Base-by-base conservation (phyloP, 2,888 invertebrate genomes). In the Orthosia cruda region DNA sequence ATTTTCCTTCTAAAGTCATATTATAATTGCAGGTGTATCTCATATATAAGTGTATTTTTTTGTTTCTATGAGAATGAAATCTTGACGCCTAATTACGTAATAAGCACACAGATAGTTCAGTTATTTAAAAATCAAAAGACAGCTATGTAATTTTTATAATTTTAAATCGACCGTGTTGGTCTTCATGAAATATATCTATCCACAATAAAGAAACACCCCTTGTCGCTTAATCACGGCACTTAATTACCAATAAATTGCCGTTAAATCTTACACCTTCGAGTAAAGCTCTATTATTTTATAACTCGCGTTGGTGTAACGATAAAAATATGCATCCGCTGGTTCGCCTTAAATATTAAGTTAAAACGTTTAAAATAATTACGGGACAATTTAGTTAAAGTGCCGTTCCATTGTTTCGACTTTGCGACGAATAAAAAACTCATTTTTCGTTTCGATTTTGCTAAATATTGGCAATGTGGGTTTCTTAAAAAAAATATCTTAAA, bases 321-420 rank as follows among this genome's bases (percentile, higher is more conserved):
- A 94, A 95, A 95, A 94, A 94, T 94, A 93, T 93, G 89, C 92
- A 93, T 94, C 93, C 91, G 87, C 89, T 81, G 90, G 89, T 93
- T 93, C 91, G 87, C 93, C 93, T 95, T 93, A 94, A 94, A 95
- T 95, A 96, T 95, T 94, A 95, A 94, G 93, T 95, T 91, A 94
- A 93, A 95, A 89, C 96, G 96, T 95, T 96, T 96, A 96, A 95
- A 95, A 95, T 96, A 95, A 96, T 96, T 95, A 95, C 92, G 81
- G 92, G 89, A 93, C 90, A 94, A 94, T 96, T 95, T 95, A 88
- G 85, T 93, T 93, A 93, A 91, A 88, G 87, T 20, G n/a, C 67
- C 18, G 84, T 93, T 91, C 78, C 87, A 67, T 58, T 75, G 77
- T 26, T 63, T 59, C 88, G 83, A 76, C 50, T 26, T 52, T 71